Conservation (phyloP, 1,140 invertebrate species). For the Acromyrmex charruanus region DNA sequence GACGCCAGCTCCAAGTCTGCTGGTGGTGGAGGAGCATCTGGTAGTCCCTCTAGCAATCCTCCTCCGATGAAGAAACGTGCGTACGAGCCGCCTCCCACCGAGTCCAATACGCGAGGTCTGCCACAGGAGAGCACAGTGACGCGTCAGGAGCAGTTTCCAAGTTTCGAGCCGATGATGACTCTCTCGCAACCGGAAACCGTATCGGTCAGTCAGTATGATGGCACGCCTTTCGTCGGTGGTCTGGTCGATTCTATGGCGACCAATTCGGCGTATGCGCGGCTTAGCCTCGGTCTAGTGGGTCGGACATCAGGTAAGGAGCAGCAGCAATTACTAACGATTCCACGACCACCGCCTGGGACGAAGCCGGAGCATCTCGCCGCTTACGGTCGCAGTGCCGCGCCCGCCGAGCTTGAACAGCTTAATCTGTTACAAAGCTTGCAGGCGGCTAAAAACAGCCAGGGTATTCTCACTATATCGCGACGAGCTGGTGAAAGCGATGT, state of each 20-base stretch:
- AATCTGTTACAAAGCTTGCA: slow-evolving; percentile 83
- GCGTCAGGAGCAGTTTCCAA: slow-evolving; percentile 79
- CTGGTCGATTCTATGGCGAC: slow-evolving; percentile 79
- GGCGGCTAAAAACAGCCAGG: slow-evolving; percentile 77
- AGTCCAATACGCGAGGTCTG: slow-evolving; percentile 68
- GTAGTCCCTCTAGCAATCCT: slow-evolving; percentile 68
- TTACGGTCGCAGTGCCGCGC: slow-evolving; percentile 76
- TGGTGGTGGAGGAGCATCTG: slow-evolving; percentile 34
- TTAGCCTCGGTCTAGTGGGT: slow-evolving; percentile 82
- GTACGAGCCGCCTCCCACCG: slow-evolving; percentile 76
- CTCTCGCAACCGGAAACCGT: slow-evolving; percentile 78
- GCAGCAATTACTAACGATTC: slow-evolving; percentile 81
- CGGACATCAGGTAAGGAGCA: slow-evolving; percentile 80
- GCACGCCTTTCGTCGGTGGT: slow-evolving; percentile 76
- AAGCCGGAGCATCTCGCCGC: slow-evolving; percentile 79
- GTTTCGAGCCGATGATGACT: slow-evolving; percentile 82
- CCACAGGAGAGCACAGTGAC: slow-evolving; percentile 68
- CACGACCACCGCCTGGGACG: slow-evolving; percentile 75
- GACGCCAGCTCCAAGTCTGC: slow-evolving; percentile 77
- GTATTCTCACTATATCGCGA: slow-evolving; percentile 77
- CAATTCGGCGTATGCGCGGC: slow-evolving; percentile 81
- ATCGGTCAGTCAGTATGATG: slow-evolving; percentile 79
- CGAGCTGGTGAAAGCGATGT: slow-evolving; percentile 66
- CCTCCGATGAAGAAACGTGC: slow-evolving; percentile 83
- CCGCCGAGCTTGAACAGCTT: slow-evolving; percentile 82